Evolutionary conservation across 2,113 vertebrate species (phyloP).

Genomic region (Podarcis muralis): DNA sequence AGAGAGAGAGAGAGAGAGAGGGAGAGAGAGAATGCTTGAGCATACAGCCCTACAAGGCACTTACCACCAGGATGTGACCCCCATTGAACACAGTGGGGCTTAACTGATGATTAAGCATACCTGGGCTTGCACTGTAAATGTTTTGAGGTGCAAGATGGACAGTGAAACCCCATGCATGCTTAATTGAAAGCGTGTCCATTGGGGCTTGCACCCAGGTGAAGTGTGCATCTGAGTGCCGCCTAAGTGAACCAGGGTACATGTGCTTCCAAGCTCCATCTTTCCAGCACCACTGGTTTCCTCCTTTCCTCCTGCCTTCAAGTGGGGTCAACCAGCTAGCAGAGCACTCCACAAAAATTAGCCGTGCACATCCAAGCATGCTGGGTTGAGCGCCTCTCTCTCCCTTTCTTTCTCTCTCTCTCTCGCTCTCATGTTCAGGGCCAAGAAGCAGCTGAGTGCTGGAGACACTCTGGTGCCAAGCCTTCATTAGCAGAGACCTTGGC

Average conservation of each 20-base stretch:
- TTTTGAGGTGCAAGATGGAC: too few relatives aligned
- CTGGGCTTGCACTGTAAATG: neutral
- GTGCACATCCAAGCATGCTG: conserved; percentile 25
- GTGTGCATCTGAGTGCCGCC: neutral
- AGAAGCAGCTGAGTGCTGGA: conserved; percentile 46
- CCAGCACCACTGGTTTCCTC: conserved; percentile 2
- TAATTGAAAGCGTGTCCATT: neutral
- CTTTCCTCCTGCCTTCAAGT: neutral
- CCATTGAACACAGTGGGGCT: neutral
- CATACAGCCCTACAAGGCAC: neutral
- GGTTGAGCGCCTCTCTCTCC: neutral
- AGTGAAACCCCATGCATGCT: neutral
- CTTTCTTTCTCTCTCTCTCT: conserved; percentile 21
- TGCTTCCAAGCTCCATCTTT: conserved; percentile 15
- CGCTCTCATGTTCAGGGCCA: neutral
- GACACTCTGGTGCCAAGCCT: conserved; percentile 50
- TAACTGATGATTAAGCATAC: neutral
- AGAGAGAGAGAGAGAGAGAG: too few relatives aligned
- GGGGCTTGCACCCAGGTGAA: neutral
- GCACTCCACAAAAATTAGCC: neutral
- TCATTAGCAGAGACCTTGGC: conserved; percentile 64
- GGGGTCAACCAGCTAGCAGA: neutral
- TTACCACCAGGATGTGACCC: neutral
- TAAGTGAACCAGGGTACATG: neutral
- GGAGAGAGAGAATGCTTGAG: neutral